Percentiles rank a stretch among this genome's conserved stretches.
Evolutionary conservation across 2,797 vertebrate genomes (phyloP).

Genomic region (Sphenopsis melanotis): DNA sequence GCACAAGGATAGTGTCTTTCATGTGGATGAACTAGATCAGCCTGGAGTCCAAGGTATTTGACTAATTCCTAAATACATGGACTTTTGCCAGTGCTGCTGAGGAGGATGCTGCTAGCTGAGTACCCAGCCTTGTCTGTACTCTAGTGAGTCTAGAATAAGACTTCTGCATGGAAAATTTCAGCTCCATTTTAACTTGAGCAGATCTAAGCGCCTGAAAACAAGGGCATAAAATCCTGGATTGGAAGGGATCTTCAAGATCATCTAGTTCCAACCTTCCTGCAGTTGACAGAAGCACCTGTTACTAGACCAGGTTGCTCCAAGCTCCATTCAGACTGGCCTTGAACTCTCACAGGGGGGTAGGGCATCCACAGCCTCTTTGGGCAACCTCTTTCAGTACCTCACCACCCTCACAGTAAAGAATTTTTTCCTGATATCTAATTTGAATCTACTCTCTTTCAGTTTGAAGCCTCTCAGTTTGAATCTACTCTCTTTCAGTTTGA

Average conservation of each 20-base stretch:
- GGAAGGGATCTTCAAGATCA: neutral
- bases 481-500: neutral
- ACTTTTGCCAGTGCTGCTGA: neutral
- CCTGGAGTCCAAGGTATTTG: neutral
- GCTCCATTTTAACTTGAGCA: neutral
- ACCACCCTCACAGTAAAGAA: neutral
- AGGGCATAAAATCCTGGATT: neutral
- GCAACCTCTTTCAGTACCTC: neutral
- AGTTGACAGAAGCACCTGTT: neutral
- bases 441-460: neutral
- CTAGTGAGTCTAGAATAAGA: neutral
- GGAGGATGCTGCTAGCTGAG: neutral
- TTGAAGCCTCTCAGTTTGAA: neutral
- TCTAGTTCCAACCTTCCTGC: neutral
- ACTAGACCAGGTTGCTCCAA: neutral
- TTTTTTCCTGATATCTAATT: neutral
- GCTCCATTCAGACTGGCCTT: neutral
- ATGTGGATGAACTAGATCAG: neutral
- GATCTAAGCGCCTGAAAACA: neutral
- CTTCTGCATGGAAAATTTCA: neutral
- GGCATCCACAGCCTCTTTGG: neutral
- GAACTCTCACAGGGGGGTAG: neutral
- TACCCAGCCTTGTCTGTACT: neutral
- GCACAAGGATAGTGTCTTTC: neutral
- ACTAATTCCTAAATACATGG: neutral